Base-by-base conservation (phyloP, 2,797 vertebrate genomes). In the Petrocephalus schoutedeni region DNA sequence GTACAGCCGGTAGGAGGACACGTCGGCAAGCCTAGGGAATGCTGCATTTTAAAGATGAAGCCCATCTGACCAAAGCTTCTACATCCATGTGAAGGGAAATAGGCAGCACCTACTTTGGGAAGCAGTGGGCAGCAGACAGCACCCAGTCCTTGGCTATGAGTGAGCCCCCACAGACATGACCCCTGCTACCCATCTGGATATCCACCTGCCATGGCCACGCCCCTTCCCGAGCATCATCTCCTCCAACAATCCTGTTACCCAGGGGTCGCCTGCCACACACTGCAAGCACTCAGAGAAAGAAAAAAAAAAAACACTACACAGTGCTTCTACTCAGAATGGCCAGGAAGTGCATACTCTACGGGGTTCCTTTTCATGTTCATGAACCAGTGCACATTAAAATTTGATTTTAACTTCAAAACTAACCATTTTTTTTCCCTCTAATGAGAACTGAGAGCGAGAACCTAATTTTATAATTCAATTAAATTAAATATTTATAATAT, bases 1-100 rank as follows among this genome's bases (percentile, higher is more conserved):
- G 58, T 93, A 90, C 12, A 95, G 90, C 19, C 14, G 23, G 53
- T 91, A 91, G 6, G 21, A 16, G 3, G 88, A 89, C 23, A 88
- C 5, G 4, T 83, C 74, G 0, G 84, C 59, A 2, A 71, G 32
- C 10, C 89, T 90, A 56, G 56, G 32, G 57, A 83, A 71, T 19
- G 16, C 16, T 58, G 14, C 53, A 41, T 36, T 41, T 59, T 57
- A 57, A 86, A 86, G 67, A 58, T 0, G 0, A 59, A 86, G 28
- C 21, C 32, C 84, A 53, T 10, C 61, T 23, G 21, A 14, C 4
- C 59, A 45, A 51, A 87, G 49, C 16, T 28, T 28, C 9, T 67
- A 28, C 21, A 87, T 49, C 45, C n/a, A 9, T 28, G 59, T 51
- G 19, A 64, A 83, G 14, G 61, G 21, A 51, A 67, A 71, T 36